These are phyloP conservation scores for Etheostoma cragini DNA, from an alignment of 2,113 vertebrate genomes.

Conservation along the genomic window DNA sequence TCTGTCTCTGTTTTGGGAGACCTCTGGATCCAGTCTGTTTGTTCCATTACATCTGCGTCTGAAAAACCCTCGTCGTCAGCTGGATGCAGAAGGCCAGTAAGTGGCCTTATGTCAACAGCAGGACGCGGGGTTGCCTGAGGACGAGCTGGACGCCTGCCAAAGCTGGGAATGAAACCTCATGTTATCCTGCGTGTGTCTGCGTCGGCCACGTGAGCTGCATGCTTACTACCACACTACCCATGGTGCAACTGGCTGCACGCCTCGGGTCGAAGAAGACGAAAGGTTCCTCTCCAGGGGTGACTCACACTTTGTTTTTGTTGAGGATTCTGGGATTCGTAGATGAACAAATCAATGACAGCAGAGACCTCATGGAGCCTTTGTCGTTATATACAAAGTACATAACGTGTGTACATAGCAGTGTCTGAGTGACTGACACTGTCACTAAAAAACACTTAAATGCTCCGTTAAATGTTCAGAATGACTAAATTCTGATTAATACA, in stretches of 20 bases:
- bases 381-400: background rate
- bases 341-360: background rate
- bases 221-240: background rate
- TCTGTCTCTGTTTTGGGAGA: background rate
- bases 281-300: background rate
- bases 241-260: background rate
- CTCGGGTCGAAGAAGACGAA: background rate
- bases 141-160: conserved; percentile 38
- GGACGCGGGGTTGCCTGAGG: conserved; percentile 47
- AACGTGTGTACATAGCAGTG: no score
- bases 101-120: conserved; percentile 24
- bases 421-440: no score
- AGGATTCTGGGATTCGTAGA: background rate
- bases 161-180: conserved; percentile 19
- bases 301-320: background rate
- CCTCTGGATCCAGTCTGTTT: conserved; percentile 19
- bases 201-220: background rate
- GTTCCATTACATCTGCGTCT: conserved; percentile 34
- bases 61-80: background rate
- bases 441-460: no score
- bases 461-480: no score
- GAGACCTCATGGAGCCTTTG: conserved; percentile 1
- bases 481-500: no score
- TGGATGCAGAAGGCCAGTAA: background rate
- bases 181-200: background rate